A percentile compares a stretch with the other conserved stretches of the same genome.
These are phyloP conservation scores for Leuctra nigra DNA, from an alignment of 2,888 invertebrate species.

Conservation along the genomic window DNA sequence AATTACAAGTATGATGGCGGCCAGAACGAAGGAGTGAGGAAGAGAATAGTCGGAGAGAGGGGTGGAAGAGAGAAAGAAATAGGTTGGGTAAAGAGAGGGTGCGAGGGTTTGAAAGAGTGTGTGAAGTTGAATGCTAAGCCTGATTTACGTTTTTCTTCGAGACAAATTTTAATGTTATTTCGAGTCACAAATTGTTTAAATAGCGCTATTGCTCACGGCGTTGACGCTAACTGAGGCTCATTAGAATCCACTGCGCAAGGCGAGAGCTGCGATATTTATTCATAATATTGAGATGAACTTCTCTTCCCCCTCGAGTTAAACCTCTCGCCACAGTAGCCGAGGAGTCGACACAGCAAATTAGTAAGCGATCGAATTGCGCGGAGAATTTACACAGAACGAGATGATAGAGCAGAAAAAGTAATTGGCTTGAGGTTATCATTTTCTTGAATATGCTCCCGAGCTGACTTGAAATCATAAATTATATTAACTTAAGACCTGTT, in stretches of 20 bases:
- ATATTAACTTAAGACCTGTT: conserved; percentile 28
- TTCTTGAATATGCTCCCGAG: conserved; percentile 22
- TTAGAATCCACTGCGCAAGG: conserved; percentile 36
- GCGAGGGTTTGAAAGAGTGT: conserved; percentile 16
- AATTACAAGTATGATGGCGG: conserved; percentile 40
- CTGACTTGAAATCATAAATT: conserved; percentile 28
- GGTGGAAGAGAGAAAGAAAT: no score
- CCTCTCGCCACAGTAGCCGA: conserved; percentile 6
- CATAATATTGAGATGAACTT: conserved; percentile 45
- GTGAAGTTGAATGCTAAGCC: conserved; percentile 40
- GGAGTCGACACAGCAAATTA: conserved; percentile 23
- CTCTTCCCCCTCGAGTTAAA: conserved; percentile 26
- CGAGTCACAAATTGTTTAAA: conserved; percentile 49
- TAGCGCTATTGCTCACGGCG: conserved; percentile 46
- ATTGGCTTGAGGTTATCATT: conserved; percentile 26
- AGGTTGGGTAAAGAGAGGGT: conserved; percentile 1
- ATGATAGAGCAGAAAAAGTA: conserved; percentile 23
- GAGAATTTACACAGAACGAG: conserved; percentile 18
- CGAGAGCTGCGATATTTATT: conserved; percentile 43
- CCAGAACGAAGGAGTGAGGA: no score
- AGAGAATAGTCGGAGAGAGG: conserved; percentile 28
- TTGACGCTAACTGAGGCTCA: conserved; percentile 46
- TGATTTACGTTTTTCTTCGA: conserved; percentile 44
- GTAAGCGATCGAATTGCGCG: conserved; percentile 23
- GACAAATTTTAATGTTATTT: conserved; percentile 48